Evolutionary conservation across 1,140 invertebrate genomes (phyloP).

Genomic region (Lepidurus couesii): DNA sequence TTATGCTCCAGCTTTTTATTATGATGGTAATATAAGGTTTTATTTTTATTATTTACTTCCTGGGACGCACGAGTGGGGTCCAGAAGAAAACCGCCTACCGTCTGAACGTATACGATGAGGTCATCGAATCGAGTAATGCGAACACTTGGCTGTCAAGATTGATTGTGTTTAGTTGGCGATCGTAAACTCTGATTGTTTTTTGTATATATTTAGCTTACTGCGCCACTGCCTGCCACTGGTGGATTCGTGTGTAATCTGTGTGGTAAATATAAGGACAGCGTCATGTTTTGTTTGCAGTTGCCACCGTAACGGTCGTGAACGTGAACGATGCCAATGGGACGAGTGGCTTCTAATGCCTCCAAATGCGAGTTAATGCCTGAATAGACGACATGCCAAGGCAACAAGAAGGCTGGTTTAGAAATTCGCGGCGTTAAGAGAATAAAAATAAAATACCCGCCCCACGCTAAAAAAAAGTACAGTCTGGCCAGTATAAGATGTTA

Average conservation of each 20-base stretch:
- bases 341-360: slow-evolving; percentile 41
- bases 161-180: slow-evolving; percentile 21
- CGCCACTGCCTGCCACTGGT: slow-evolving; percentile 39
- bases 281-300: slow-evolving; percentile 40
- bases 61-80: slow-evolving; percentile 38
- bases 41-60: slow-evolving; percentile 35
- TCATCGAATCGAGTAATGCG: slow-evolving; percentile 39
- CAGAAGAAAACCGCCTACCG: slow-evolving; percentile 41
- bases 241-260: slow-evolving; percentile 40
- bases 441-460: too few species aligned
- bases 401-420: not conserved
- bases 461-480: not conserved
- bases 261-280: slow-evolving; percentile 41
- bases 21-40: not conserved
- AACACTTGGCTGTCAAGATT: slow-evolving; percentile 38
- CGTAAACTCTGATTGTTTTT: not conserved
- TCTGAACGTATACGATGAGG: slow-evolving; percentile 41
- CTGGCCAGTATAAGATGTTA: not conserved
- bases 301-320: slow-evolving; percentile 35
- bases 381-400: not conserved
- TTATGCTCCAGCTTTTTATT: not conserved
- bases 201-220: slow-evolving; percentile 37
- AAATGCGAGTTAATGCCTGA: slow-evolving; percentile 41
- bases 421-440: not conserved
- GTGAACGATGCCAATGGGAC: slow-evolving; percentile 41